Percentiles rank a stretch among this genome's conserved stretches.
Evolutionary conservation across 2,797 vertebrate genomes (phyloP).

Genomic region (Rhabdophis nuchalis): DNA sequence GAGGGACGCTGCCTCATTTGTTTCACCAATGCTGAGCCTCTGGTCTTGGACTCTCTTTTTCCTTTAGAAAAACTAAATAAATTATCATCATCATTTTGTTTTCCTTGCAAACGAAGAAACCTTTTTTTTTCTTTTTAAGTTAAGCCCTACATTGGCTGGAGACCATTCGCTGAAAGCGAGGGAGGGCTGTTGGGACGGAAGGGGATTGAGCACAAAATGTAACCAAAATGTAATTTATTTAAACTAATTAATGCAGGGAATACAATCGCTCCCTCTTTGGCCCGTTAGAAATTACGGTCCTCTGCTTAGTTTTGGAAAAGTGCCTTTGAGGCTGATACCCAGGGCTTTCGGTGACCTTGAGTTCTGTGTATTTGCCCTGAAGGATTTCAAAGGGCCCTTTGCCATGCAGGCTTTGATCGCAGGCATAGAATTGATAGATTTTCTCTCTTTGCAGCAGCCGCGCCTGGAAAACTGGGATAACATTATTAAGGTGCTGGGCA

Average conservation of each 20-base stretch:
- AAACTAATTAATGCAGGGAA: not conserved
- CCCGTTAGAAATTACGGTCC: not conserved
- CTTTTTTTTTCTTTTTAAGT: not conserved
- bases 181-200: not conserved
- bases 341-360: not conserved
- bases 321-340: not conserved
- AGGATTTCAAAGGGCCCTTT: not conserved
- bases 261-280: not conserved
- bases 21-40: not conserved
- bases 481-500: not conserved
- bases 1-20: not conserved
- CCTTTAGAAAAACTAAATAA: not conserved
- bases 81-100: not conserved
- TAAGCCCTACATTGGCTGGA: not conserved
- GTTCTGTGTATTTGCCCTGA: not conserved
- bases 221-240: not conserved
- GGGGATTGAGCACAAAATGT: not conserved
- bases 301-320: not conserved
- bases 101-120: not conserved
- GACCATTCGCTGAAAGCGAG: not conserved
- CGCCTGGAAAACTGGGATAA: not conserved
- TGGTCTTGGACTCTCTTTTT: not conserved
- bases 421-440: not conserved
- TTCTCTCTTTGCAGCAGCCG: not conserved
- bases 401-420: not conserved